Base-by-base conservation (phyloP, 23 tunicate species). In the Halocynthia roretzi region DNA sequence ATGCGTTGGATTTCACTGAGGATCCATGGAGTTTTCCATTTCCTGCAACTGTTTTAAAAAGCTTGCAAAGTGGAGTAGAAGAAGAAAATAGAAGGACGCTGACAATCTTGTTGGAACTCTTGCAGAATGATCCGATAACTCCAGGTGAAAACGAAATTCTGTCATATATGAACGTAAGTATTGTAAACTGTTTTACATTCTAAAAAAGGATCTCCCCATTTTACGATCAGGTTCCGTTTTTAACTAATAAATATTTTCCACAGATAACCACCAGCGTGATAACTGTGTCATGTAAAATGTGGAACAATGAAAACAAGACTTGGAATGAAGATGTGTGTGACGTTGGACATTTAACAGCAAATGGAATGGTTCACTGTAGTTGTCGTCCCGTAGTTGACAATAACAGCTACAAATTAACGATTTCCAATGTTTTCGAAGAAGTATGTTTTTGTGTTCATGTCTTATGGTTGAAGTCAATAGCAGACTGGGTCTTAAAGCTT, bases 1-100 rank as follows among this genome's bases (percentile, higher is more conserved):
- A 23, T n/a, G 53, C 14, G 7, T 0, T 15, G 9, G 50, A 20
- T 7, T 62, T 68, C 63, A 20, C 64, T 15, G 69, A 56, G 15
- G 85, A 86, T 75, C 85, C 85, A 8, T 86, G 78, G 86, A 86
- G 91, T 53, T 74, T 80, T 61, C 70, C 77, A 63, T 51, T 74
- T 5, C 67, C 56, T 18, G 20, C n/a, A 7, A 58, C 49, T 21
- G 19, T 86, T 40, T 22, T 86, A 6, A 53, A 75, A 7, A 61
- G 56, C 6, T 31, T 31, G 4, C 44, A 31, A 31, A 31, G 44
- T 31, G 44, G 44, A 31, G 44, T 31, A 4, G 44, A 31, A 31
- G 44, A 31, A 51, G 71, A 8, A 8, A 51, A 8, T 50, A 82
- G 6, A 22, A 50, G 8, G 48, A 57, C 14, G 14, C 63, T 19